Conservation (phyloP, 2,888 invertebrate species). For the Caenorhabditis imperialis region DNA sequence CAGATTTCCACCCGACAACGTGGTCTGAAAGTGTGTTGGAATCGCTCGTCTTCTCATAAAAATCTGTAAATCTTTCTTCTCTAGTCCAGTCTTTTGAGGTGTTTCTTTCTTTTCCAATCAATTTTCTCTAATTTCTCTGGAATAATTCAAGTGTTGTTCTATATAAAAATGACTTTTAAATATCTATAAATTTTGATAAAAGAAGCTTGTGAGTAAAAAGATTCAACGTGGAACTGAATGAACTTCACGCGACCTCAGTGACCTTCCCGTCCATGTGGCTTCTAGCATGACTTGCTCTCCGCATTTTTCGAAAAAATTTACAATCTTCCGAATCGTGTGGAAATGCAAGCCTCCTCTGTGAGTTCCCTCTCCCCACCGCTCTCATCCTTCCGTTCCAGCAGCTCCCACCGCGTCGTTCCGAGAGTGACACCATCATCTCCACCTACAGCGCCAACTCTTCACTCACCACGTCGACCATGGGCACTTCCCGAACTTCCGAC, state of each 20-base stretch:
- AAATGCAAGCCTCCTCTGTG: constrained; percentile 14
- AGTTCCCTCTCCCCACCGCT: not conserved
- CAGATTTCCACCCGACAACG: not conserved
- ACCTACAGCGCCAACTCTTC: not conserved
- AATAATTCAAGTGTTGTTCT: constrained; percentile 39
- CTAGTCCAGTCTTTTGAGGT: constrained; percentile 21
- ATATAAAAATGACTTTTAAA: constrained; percentile 6
- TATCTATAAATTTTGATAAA: no score
- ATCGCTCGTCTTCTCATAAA: constrained; percentile 32
- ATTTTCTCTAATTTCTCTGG: constrained; percentile 34
- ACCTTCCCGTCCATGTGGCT: no score
- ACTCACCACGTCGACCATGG: constrained; percentile 1
- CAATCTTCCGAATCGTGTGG: not conserved
- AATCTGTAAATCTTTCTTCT: constrained; percentile 36
- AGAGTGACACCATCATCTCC: not conserved
- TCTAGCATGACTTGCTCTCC: no score
- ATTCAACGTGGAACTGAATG: no score
- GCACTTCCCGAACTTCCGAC: constrained; percentile 1
- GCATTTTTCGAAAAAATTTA: not conserved
- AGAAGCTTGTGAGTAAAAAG: no score
- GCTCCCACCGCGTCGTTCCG: constrained; percentile 6
- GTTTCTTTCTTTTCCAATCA: constrained; percentile 27
- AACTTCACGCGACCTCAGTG: no score
- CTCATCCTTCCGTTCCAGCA: constrained; percentile 6
- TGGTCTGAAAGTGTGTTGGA: not conserved